Evolutionary conservation across 2,113 vertebrate genomes (phyloP).

Genomic region (Eleginops maclovinus): DNA sequence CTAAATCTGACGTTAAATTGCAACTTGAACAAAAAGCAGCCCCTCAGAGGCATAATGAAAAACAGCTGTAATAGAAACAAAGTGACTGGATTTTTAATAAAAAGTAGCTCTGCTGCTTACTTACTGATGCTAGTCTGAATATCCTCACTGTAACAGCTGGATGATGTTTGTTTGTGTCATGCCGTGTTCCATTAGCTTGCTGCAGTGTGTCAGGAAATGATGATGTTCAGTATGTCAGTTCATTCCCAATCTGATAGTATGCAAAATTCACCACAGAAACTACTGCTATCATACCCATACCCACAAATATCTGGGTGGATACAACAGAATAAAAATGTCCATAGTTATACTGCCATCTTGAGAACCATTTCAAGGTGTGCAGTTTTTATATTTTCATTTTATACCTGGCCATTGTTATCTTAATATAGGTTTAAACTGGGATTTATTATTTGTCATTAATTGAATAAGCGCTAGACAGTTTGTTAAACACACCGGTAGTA

Average conservation of each 20-base stretch:
- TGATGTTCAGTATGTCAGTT: conserved; percentile 1
- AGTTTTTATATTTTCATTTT: conserved; percentile 1
- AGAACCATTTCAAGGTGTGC: conserved; percentile 27
- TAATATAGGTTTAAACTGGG: not conserved
- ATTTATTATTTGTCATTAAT: not conserved
- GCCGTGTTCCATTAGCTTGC: conserved; percentile 9
- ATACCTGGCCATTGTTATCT: no score
- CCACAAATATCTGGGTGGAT: conserved; percentile 1
- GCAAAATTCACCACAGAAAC: not conserved
- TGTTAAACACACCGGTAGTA: conserved; percentile 4
- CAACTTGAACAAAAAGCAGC: not conserved
- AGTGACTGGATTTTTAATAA: not conserved
- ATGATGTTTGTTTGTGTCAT: conserved; percentile 15
- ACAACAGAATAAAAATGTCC: not conserved
- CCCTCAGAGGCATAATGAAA: conserved; percentile 10
- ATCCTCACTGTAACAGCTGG: conserved; percentile 23
- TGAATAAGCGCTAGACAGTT: not conserved
- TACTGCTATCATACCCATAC: not conserved
- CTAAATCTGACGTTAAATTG: not conserved
- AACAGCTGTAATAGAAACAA: conserved; percentile 31
- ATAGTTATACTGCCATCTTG: conserved; percentile 60
- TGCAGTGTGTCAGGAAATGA: not conserved
- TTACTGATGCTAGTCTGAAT: conserved; percentile 2
- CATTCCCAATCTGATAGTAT: not conserved
- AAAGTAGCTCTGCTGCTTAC: conserved; percentile 17